Evolutionary conservation across 2,888 invertebrate species (phyloP), one percentile per base, ranked within the genome.

Genomic region (Hirtodrosophila histrioides): DNA sequence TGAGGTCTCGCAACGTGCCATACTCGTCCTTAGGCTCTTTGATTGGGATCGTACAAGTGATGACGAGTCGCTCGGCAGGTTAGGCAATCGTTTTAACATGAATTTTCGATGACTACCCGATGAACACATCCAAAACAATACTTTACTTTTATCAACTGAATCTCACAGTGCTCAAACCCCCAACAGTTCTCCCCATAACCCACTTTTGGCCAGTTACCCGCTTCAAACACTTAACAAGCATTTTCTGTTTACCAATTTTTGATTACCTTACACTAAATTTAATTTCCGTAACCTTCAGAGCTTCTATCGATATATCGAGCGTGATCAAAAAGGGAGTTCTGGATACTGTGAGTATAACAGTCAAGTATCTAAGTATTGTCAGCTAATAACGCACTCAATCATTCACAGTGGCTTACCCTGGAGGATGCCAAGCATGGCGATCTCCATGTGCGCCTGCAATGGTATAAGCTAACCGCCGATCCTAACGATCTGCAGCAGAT

Each of bases 371-470:
- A 17, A 3, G 0, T n/a, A n/a, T 12, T 1, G 17, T 9, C 4
- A 12, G 3, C 7, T 8, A 7, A 3, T 37, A 17, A 36, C 11
- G 0, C 6, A 1, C 0, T 6, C 1, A 3, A 0, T 23, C 7
- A n/a, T 50, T 4, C 6, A 37, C 91, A 98, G 97, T 99, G 99
- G 98, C 93, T 98, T 75, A 96, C 97, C 0, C 93, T 99, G 78
- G 98, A 99, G 91, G 96, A 97, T 92, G 98, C 98, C 7, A 98
- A 98, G 91, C 97, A 97, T 89, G 99, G 99, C 5, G 95, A 97
- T 93, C 94, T 99, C 0, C 97, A 98, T 89, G 92, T 99, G 53
- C 95, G 97, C 50, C 93, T 98, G 51, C 95, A 95, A 5, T 99
- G 99, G 99, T 94, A 98, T 78, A 94, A 95, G 56, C 93, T 99